Evolutionary conservation across 2,888 invertebrate genomes (phyloP).

Genomic region (Mesochorus sp.): DNA sequence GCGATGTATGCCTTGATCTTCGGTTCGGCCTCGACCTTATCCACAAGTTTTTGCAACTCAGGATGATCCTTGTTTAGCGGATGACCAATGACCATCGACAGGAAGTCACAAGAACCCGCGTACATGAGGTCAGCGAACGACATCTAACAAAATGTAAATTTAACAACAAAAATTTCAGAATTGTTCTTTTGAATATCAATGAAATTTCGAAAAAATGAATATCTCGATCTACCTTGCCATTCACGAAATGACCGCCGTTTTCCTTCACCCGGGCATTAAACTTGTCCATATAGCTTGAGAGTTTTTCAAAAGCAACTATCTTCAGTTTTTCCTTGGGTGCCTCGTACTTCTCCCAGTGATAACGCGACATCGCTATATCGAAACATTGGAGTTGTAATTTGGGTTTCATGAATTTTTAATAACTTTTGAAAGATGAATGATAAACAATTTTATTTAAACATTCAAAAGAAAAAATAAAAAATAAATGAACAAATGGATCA

Average conservation of each 20-base stretch:
- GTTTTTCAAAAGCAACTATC: constrained; percentile 68
- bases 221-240: constrained; percentile 71
- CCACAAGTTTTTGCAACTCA: constrained; percentile 79
- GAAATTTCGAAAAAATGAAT: neutral
- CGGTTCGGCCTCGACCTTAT: constrained; percentile 79
- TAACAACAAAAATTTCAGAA: neutral
- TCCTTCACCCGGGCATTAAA: constrained; percentile 74
- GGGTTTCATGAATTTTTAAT: too few species aligned
- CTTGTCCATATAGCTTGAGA: constrained; percentile 68
- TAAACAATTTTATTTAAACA: too few species aligned
- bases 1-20: constrained; percentile 81
- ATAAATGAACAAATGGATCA: neutral
- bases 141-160: constrained; percentile 75
- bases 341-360: constrained; percentile 73
- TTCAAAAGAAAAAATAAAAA: neutral
- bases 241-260: constrained; percentile 77
- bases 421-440: too few species aligned
- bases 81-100: constrained; percentile 70
- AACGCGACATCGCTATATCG: constrained; percentile 71
- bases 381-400: too few species aligned
- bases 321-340: constrained; percentile 70
- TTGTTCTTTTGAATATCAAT: neutral
- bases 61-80: constrained; percentile 81
- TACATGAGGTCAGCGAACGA: constrained; percentile 82
- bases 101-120: constrained; percentile 77